Base-by-base conservation (phyloP, 2,797 vertebrate species). In the Ispidina picta region DNA sequence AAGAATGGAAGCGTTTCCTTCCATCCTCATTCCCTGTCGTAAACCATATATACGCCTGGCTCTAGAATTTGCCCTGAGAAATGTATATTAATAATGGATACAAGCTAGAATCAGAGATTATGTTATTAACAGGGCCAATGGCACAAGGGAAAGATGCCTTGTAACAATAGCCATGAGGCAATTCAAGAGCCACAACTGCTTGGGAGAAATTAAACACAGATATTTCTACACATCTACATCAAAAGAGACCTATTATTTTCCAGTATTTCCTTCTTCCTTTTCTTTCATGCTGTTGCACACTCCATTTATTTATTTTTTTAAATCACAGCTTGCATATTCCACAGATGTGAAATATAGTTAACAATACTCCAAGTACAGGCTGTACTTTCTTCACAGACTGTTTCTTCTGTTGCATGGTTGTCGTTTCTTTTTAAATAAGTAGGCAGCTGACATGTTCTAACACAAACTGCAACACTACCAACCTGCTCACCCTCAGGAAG, bases 381-480 rank as follows among this genome's bases (percentile, higher is more conserved):
- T 83, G 89, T 92, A 64, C 90, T 84, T 66, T 33, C 51, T n/a
- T 71, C 54, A 43, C 37, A 80, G 44, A 29, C 49, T 37, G 18
- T 5, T 49, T 49, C 25, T 49, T 49, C 48, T 26, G 48, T 49
- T 49, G 25, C 4, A 64, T 65, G 52, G 11, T 55, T 75, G 48
- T 26, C 9, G 8, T 49, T 49, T 49, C 48, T 49, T 49, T 75
- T 66, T 75, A n/a, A 55, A 25, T 43, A 82, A 89, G 58, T 15
- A 55, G 82, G 62, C 59, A 93, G 37, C 51, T 85, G 92, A 64
- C 69, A 87, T 93, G 65, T 80, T 92, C 69, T 59, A 64, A 69
- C 26, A 65, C 23, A 16, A 84, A 75, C 46, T 65, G 59, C 48
- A 52, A 83, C 64, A 33, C 10, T 76, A 48, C 71, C 80, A 76